Conservation (phyloP, 1,140 invertebrate genomes). For the Drosophila ironensis region DNA sequence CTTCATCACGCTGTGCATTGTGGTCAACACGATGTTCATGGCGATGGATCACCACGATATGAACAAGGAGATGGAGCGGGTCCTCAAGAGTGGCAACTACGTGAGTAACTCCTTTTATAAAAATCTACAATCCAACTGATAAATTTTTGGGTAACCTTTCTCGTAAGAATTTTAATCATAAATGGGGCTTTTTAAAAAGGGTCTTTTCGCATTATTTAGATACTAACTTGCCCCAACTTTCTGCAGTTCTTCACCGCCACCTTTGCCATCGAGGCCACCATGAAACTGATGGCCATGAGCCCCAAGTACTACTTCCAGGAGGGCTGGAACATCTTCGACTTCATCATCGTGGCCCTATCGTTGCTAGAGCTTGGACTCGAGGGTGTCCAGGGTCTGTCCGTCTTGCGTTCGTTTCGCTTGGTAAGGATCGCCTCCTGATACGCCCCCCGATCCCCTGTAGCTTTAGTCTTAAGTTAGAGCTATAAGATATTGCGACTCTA, state of each 20-base stretch:
- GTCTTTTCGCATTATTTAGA: no score
- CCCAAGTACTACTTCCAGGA: constrained; percentile 99
- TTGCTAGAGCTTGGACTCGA: constrained; percentile 95
- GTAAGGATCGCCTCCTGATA: constrained; percentile 84
- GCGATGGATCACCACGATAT: constrained; percentile 97
- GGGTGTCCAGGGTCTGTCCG: constrained; percentile 96
- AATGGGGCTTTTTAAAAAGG: no score
- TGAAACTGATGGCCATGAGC: constrained; percentile 98
- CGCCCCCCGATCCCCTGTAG: neutral
- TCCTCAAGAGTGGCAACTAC: constrained; percentile 96
- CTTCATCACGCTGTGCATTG: constrained; percentile 98
- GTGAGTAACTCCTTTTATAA: constrained; percentile 85
- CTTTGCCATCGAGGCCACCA: constrained; percentile 97
- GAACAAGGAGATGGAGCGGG: constrained; percentile 91
- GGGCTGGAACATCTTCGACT: constrained; percentile 99
- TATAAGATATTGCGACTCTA: constrained; percentile 11
- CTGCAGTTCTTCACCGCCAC: constrained; percentile 98
- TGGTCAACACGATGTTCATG: constrained; percentile 99
- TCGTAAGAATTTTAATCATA: no score
- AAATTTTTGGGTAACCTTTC: neutral
- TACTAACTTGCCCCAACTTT: no score
- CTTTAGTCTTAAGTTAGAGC: constrained; percentile 14
- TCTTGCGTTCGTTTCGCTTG: constrained; percentile 98
- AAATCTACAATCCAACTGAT: neutral
- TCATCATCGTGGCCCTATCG: constrained; percentile 98